Evolutionary conservation across 2,113 vertebrate species (phyloP), one percentile per base, ranked within the genome.

Genomic region (Rhipidura dahli): DNA sequence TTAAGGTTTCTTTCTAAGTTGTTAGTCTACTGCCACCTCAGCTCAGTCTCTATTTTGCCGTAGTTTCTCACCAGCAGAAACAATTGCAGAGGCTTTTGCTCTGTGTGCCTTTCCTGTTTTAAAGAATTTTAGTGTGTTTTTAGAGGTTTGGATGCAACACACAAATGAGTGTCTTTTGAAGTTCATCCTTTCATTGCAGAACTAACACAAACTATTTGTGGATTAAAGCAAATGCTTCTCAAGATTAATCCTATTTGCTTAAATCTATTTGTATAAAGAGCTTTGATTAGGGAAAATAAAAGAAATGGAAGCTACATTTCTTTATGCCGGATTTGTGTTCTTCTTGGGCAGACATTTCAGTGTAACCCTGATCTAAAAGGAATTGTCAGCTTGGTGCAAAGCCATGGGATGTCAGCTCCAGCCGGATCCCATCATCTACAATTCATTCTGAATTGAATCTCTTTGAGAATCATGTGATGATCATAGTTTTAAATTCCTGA

Each of bases 301-400:
- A 90, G 49, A 77, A 88, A 61, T 33, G 27, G 84, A 91, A 79
- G 15, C n/a, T 65, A 35, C 13, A 15, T 89, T 91, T 95, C 87
- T 90, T 94, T 63, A 28, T 68, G 37, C 71, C 40, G 64, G 56
- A 60, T 92, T 86, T 68, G 56, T 71, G 60, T 56, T 95, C 66
- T 9, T 68, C 75, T 77, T 2, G 1, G 37, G 22, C 57, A 93
- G 77, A 37, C 17, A 9, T 92, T 76, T 91, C 61, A 64, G 61
- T 60, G 70, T 56, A 92, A 11, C 71, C 28, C 26, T 87, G 47
- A 56, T 86, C 30, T 90, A 92, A 88, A n/a, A 33, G 28, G 60
- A 93, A 21, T 81, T 90, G 90, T 92, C 92, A 95, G 79, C 87
- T 88, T 90, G 83, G 57, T 86, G 83, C 86, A 56, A 68, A 89